phyloP scores from a whole-genome alignment of 64 coral and sea anemone species.

The Astreopora myriophthalma region DNA sequence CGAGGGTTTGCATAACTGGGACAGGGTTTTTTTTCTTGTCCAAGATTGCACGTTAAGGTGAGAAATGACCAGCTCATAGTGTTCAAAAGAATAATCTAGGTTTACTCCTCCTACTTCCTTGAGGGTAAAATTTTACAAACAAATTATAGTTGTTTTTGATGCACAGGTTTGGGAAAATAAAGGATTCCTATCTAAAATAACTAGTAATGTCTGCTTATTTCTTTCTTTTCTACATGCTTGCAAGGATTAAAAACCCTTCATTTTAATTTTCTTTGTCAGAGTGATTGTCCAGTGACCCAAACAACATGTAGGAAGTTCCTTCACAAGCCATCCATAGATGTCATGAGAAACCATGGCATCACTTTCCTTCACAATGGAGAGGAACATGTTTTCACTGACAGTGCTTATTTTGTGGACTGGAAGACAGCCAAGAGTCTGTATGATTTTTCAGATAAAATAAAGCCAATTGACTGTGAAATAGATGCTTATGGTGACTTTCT shows the following conservation, averaged over 20 bases:
- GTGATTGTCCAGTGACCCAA: constrained; percentile 39
- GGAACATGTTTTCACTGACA: constrained; percentile 95
- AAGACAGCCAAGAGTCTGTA: constrained; percentile 66
- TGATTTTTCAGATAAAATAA: constrained; percentile 63
- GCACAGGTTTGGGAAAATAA: too few relatives aligned
- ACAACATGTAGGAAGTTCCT: constrained; percentile 89
- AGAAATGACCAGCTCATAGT: too few relatives aligned
- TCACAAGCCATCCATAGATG: constrained; percentile 83
- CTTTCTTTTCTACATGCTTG: not conserved
- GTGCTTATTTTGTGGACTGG: constrained; percentile 90
- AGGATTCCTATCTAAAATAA: too few relatives aligned
- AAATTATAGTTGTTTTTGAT: too few relatives aligned
- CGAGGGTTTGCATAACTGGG: too few relatives aligned
- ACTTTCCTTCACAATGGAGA: constrained; percentile 54
- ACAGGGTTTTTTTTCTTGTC: too few relatives aligned
- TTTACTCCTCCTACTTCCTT: too few relatives aligned
- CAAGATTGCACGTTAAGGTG: too few relatives aligned
- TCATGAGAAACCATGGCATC: constrained; percentile 81
- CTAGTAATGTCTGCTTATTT: too few relatives aligned
- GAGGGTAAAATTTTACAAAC: too few relatives aligned
- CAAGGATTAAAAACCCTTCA: not conserved
- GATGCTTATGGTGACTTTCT: constrained; percentile 89
- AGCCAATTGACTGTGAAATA: constrained; percentile 86
- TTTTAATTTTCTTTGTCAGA: not conserved
- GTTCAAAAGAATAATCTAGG: too few relatives aligned